Percentiles rank a stretch among this genome's conserved stretches.
phyloP scores from a whole-genome alignment of 2,888 invertebrate species.

The Hypsopygia costalis region DNA sequence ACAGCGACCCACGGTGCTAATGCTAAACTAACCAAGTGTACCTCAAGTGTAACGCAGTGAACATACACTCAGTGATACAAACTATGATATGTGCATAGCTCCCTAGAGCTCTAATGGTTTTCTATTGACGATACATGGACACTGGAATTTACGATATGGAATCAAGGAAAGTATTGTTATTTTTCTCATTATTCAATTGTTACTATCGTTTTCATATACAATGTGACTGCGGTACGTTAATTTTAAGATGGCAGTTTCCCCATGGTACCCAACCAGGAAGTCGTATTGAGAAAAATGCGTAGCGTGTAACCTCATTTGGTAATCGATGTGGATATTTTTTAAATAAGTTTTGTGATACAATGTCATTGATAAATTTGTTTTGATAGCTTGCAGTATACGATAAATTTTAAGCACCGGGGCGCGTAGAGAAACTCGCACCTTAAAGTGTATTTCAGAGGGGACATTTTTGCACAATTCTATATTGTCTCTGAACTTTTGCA shows the following conservation, averaged over 20 bases:
- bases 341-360: conserved; percentile 43
- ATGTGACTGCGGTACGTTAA: not conserved
- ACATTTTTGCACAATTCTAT: conserved; percentile 55
- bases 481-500: conserved; percentile 61
- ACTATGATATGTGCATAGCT: conserved; percentile 74
- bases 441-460: conserved; percentile 50
- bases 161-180: conserved; percentile 77
- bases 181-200: conserved; percentile 21
- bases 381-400: conserved; percentile 62
- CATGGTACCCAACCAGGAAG: conserved; percentile 43
- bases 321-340: conserved; percentile 41
- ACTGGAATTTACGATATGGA: conserved; percentile 70
- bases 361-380: conserved; percentile 71
- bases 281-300: conserved; percentile 33
- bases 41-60: conserved; percentile 61
- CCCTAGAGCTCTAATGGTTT: conserved; percentile 63
- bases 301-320: conserved; percentile 44
- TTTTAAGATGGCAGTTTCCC: conserved; percentile 16
- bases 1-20: conserved; percentile 37
- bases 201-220: not conserved
- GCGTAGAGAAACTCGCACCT: conserved; percentile 61
- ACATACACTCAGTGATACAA: conserved; percentile 64
- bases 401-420: conserved; percentile 51
- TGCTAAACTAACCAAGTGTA: conserved; percentile 51
- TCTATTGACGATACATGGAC: conserved; percentile 63